Conservation (phyloP, 2,797 vertebrate species). For the Alectoris magna region DNA sequence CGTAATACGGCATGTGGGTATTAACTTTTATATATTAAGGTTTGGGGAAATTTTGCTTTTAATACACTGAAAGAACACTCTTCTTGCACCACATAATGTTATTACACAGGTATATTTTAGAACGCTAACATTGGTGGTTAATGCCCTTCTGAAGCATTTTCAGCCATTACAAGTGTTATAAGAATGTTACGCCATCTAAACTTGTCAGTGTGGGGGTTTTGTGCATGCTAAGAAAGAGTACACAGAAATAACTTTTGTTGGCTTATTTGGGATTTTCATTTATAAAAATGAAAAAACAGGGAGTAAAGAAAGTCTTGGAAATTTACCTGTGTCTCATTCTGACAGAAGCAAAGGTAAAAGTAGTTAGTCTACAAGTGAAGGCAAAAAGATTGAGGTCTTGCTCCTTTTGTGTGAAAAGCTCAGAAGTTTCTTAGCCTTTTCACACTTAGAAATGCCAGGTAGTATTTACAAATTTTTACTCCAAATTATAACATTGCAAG, state of each 20-base stretch:
- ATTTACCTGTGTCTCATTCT: background rate
- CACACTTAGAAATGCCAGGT: background rate
- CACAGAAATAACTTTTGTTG: background rate
- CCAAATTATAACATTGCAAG: background rate
- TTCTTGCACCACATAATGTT: background rate
- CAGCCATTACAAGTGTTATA: background rate
- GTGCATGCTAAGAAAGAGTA: background rate
- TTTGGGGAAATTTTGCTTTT: background rate
- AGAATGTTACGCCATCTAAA: background rate
- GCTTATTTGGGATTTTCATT: background rate
- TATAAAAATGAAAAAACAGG: background rate
- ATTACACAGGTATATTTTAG: background rate
- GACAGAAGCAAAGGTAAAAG: background rate
- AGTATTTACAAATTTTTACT: background rate
- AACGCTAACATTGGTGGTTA: background rate
- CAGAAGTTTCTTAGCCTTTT: background rate
- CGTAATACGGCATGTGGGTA: constrained; percentile 94
- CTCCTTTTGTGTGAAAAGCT: background rate
- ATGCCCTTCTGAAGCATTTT: background rate
- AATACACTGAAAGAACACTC: background rate
- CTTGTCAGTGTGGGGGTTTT: background rate
- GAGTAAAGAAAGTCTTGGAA: background rate
- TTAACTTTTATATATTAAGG: background rate
- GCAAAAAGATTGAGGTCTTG: background rate
- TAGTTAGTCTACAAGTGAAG: background rate